A percentile compares a stretch with the other conserved stretches of the same genome.
Evolutionary conservation across 2,797 vertebrate genomes (phyloP).

Genomic region (Acrocephalus scirpaceus): DNA sequence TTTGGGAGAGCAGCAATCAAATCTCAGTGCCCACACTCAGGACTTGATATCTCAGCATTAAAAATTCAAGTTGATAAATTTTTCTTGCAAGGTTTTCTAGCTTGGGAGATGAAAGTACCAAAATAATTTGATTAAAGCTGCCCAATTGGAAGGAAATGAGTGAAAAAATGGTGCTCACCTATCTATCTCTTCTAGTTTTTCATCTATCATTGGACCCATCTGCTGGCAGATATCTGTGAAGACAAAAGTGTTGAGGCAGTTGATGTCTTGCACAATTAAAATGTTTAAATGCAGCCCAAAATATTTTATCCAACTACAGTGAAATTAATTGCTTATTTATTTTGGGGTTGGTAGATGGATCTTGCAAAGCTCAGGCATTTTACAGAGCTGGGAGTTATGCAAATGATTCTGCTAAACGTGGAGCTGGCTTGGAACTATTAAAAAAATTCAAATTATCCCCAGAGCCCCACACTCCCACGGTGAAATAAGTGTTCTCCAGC

Average conservation of each 20-base stretch:
- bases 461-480: background rate
- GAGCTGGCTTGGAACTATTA: slow-evolving; percentile 42
- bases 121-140: background rate
- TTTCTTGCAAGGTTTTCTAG: background rate
- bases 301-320: background rate
- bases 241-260: slow-evolving; percentile 6
- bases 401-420: background rate
- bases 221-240: slow-evolving; percentile 89
- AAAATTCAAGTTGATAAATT: background rate
- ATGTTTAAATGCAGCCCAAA: background rate
- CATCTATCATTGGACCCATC: slow-evolving; percentile 98
- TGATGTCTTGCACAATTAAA: background rate
- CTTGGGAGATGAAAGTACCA: background rate
- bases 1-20: background rate
- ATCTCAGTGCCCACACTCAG: background rate
- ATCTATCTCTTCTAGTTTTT: slow-evolving; percentile 95
- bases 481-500: background rate
- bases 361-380: background rate
- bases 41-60: accelerated
- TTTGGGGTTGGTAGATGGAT: background rate
- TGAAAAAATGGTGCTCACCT: slow-evolving; percentile 76
- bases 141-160: background rate
- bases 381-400: background rate
- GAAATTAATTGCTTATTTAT: background rate
- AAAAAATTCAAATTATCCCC: background rate